These are phyloP conservation scores for Argyra leucocephala DNA, from an alignment of 2,888 invertebrate genomes.

Conservation along the genomic window DNA sequence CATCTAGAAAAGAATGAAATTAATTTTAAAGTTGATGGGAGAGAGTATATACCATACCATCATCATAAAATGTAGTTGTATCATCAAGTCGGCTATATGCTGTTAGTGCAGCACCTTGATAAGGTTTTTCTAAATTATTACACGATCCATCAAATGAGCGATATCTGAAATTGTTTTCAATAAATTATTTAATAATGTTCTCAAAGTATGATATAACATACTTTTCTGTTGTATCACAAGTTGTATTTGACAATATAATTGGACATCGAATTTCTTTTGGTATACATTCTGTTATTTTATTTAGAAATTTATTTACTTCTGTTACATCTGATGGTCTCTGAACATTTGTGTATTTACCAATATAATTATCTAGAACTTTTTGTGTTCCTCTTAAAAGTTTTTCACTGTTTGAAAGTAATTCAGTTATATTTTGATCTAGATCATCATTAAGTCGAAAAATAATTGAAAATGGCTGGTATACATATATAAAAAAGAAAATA, in stretches of 20 bases:
- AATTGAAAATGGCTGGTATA: slow-evolving; percentile 13
- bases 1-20: slow-evolving; percentile 8
- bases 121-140: slow-evolving; percentile 57
- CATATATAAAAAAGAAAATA: not conserved
- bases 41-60: slow-evolving; percentile 15
- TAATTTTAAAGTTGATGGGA: not conserved
- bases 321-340: not conserved
- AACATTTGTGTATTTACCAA: not conserved
- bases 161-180: slow-evolving; percentile 38
- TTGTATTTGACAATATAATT: not conserved
- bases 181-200: too few species aligned
- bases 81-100: slow-evolving; percentile 17
- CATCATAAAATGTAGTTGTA: slow-evolving; percentile 16
- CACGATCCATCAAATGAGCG: slow-evolving; percentile 78
- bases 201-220: not conserved
- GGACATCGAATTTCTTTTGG: slow-evolving; percentile 8
- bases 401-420: slow-evolving; percentile 10
- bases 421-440: not conserved
- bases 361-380: slow-evolving; percentile 11
- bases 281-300: slow-evolving; percentile 11
- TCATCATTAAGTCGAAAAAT: not conserved
- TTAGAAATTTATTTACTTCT: slow-evolving; percentile 11
- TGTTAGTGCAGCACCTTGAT: slow-evolving; percentile 17
- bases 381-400: slow-evolving; percentile 14
- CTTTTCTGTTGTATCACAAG: slow-evolving; percentile 9